Evolutionary conservation across 2,113 vertebrate species (phyloP), one percentile per base, ranked within the genome.

Genomic region (Oreochromis tanganicae): DNA sequence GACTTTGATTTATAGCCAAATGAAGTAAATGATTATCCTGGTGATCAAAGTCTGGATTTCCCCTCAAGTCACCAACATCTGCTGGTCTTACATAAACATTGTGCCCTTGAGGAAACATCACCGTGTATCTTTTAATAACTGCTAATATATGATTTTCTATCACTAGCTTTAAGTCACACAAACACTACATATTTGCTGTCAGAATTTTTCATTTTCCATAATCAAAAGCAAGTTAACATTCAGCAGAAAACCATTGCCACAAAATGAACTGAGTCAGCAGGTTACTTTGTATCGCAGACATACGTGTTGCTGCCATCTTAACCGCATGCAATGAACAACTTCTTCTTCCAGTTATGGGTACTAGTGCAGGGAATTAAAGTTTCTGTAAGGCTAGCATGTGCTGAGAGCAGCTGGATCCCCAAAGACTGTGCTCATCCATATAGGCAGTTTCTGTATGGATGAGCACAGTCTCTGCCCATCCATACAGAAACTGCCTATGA

Each of bases 91-190:
- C 46, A 78, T 52, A 78, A 52, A 52, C 73, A 52, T n/a, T 78
- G 46, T 52, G 46, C 17, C 17, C 43, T 75, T 78, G 11, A 78
- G 10, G 73, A 52, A 50, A 52, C 3, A 0, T 78, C 46, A 78
- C 0, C 0, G 0, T 32, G 71, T 32, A 50, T 78, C 43, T 32
- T 19, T 50, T 78, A 78, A 13, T 32, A 78, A 32, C 0, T 78
- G 27, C 8, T 17, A 27, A 27, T 27, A 73, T 73, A 78, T 50
- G 43, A 78, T 78, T 32, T 78, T 32, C 24, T 78, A 78, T 50
- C 27, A 50, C 3, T 50, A 3, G 27, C 46, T 78, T 12, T 78
- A 6, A 17, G 46, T 78, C 14, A 32, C 46, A 34, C 46, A 50
- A 50, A 5, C 27, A 8, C 71, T 75, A 24, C 68, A 75, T 19